phyloP scores from a whole-genome alignment of 1,140 invertebrate genomes.

The Pseudomyrmex pallidus region DNA sequence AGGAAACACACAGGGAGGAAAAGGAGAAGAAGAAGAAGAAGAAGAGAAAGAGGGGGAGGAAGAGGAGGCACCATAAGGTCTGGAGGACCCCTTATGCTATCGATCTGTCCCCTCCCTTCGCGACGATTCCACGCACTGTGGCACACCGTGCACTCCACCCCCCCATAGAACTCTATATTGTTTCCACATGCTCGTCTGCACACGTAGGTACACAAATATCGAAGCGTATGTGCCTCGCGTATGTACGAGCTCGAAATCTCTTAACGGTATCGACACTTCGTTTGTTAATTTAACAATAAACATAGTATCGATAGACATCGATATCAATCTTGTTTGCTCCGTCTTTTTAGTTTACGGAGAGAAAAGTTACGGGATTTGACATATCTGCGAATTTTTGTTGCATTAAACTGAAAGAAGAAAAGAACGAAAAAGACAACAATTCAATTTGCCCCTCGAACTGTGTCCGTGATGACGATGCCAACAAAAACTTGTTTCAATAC shows the following conservation, averaged over 20 bases:
- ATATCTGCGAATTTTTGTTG: not conserved
- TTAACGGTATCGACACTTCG: conserved; percentile 24
- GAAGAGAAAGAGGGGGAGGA: conserved; percentile 57
- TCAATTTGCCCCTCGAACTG: conserved; percentile 19
- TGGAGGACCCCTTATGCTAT: conserved; percentile 80
- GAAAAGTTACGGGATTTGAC: not conserved
- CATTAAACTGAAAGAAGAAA: not conserved
- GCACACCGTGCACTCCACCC: conserved; percentile 71
- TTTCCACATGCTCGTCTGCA: conserved; percentile 57
- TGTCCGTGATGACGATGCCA: not conserved
- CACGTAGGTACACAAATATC: conserved; percentile 42
- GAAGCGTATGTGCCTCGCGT: conserved; percentile 52
- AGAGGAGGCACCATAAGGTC: conserved; percentile 81
- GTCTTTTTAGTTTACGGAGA: too few species aligned
- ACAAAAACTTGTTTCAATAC: conserved; percentile 24
- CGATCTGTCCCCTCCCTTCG: conserved; percentile 79
- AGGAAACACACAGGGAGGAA: conserved; percentile 17
- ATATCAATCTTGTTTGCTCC: too few species aligned
- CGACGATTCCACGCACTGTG: conserved; percentile 72
- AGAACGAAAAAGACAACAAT: not conserved
- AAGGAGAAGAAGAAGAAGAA: conserved; percentile 32
- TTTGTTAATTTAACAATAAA: too few species aligned
- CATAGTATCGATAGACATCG: too few species aligned
- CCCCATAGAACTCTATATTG: conserved; percentile 77
- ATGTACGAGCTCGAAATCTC: not conserved